Evolutionary conservation across 2,888 invertebrate genomes (phyloP).

Genomic region (Idaea biselata): DNA sequence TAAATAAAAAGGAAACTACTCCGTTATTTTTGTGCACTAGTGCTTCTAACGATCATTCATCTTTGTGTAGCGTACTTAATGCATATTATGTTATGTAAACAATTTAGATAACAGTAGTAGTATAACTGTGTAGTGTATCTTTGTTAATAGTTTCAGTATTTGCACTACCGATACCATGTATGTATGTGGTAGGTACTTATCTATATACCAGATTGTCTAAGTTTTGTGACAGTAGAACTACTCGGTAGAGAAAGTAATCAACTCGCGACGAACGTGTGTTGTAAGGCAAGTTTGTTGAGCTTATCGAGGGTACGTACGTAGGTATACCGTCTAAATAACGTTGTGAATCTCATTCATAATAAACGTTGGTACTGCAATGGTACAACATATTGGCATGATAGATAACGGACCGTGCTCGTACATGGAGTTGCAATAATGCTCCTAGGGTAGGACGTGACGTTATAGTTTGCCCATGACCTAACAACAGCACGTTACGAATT

Average conservation of each 20-base stretch:
- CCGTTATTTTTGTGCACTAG: not conserved
- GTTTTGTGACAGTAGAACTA: not conserved
- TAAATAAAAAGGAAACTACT: not conserved
- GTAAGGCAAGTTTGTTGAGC: not conserved
- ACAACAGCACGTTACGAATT: not conserved
- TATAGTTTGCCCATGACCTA: not conserved
- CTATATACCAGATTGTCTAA: not conserved
- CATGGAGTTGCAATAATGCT: not conserved
- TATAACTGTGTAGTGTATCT: not conserved
- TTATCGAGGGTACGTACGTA: not conserved
- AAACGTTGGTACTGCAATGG: not conserved
- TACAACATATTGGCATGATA: not conserved
- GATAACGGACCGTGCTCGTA: not conserved
- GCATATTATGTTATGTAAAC: not conserved
- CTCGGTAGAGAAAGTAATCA: conserved; percentile 35
- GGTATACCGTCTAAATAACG: not conserved
- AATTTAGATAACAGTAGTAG: not conserved
- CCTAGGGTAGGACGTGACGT: not conserved
- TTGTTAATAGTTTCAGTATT: not conserved
- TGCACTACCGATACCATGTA: not conserved
- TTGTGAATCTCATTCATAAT: conserved; percentile 10
- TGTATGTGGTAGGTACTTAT: not conserved
- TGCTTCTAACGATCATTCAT: not conserved
- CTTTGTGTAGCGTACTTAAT: not conserved
- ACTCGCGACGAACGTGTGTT: conserved; percentile 12